Conservation (phyloP, 2,797 vertebrate genomes). For the Pelodytes ibericus region DNA sequence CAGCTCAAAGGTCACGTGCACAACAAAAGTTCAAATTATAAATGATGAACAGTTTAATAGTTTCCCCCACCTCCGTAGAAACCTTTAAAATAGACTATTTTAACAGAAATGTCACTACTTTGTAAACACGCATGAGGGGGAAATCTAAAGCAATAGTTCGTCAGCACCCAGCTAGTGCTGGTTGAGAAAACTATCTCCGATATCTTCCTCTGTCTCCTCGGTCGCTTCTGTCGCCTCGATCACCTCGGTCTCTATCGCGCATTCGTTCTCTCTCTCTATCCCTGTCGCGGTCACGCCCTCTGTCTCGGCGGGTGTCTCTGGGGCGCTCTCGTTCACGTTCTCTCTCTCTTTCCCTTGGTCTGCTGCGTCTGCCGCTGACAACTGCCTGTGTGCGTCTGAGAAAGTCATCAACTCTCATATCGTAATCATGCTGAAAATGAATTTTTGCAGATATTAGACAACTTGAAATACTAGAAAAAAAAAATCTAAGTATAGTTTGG, state of each 20-base stretch:
- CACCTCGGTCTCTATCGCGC: conserved; percentile 86
- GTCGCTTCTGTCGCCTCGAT: conserved; percentile 73
- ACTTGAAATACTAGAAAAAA: no score
- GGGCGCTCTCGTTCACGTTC: conserved; percentile 82
- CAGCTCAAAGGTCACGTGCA: conserved; percentile 83
- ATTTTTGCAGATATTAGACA: no score
- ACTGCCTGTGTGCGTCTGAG: conserved; percentile 94
- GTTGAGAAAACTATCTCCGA: conserved; percentile 82
- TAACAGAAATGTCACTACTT: conserved; percentile 79
- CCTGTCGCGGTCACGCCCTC: conserved; percentile 78
- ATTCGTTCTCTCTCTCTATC: conserved; percentile 83
- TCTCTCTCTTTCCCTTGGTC: conserved; percentile 82
- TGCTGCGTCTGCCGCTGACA: conserved; percentile 88
- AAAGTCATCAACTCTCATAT: conserved; percentile 98
- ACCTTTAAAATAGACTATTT: conserved; percentile 59
- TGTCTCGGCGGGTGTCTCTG: conserved; percentile 82
- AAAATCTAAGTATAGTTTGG: no score
- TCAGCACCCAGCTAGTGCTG: conserved; percentile 68
- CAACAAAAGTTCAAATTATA: conserved; percentile 63
- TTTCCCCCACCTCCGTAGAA: conserved; percentile 24
- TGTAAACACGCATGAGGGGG: conserved; percentile 76
- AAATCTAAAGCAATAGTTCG: conserved; percentile 70
- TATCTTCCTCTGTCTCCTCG: conserved; percentile 71
- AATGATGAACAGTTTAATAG: neutral
- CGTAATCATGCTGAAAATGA: conserved; percentile 93